Conservation (phyloP, 1,140 invertebrate species). For the Atta texana region DNA sequence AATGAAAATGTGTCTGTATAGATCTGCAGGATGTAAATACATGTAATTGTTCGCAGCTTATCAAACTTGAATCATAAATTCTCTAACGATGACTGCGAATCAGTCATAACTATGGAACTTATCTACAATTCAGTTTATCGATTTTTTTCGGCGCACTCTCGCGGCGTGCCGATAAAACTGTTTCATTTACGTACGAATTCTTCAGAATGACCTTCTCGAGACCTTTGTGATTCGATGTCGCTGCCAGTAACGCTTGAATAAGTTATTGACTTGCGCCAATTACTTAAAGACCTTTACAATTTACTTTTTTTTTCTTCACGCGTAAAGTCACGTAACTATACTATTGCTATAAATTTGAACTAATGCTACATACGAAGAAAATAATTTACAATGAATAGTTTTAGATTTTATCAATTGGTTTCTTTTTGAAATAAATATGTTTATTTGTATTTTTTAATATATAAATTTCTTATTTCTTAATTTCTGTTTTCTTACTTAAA, state of each 20-base stretch:
- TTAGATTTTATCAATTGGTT: neutral
- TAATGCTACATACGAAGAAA: neutral
- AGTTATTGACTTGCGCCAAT: conserved; percentile 29
- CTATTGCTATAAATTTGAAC: neutral
- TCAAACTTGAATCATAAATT: neutral
- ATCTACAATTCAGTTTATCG: conserved; percentile 40
- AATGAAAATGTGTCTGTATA: neutral
- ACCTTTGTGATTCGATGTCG: neutral
- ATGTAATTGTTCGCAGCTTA: neutral
- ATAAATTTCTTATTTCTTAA: neutral
- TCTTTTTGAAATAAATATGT: neutral
- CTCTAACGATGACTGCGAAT: neutral
- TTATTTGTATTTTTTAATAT: neutral
- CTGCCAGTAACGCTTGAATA: conserved; percentile 42
- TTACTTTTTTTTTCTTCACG: conserved; percentile 7
- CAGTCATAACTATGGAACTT: neutral
- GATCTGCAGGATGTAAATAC: neutral
- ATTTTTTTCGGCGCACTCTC: conserved; percentile 45
- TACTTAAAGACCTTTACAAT: neutral
- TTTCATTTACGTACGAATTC: conserved; percentile 19
- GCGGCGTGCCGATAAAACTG: conserved; percentile 8
- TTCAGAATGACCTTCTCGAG: conserved; percentile 19
- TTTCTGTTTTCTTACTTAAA: neutral
- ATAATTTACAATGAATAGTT: neutral
- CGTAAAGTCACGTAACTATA: conserved; percentile 7